Conservation (phyloP, 2,113 vertebrate genomes). For the Sander vitreus region DNA sequence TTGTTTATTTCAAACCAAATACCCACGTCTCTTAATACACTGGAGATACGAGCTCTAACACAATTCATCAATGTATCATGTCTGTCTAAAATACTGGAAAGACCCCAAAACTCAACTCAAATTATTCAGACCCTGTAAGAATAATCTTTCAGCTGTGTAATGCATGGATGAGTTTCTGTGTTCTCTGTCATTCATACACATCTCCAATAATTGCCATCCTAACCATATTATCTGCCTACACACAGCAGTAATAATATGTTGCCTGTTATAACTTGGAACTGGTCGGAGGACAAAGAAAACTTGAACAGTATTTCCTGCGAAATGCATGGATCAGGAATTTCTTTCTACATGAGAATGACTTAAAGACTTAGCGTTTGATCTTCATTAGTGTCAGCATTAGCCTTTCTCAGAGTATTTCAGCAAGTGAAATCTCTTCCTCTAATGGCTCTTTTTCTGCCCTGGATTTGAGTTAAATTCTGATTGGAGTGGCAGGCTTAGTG, state of each 20-base stretch:
- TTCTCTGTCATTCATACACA: constrained; percentile 25
- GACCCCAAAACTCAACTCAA: constrained; percentile 16
- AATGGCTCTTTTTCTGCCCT: constrained; percentile 29
- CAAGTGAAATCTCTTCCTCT: constrained; percentile 42
- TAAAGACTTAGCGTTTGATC: constrained; percentile 17
- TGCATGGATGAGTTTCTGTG: constrained; percentile 12
- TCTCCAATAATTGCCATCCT: constrained; percentile 31
- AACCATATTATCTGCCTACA: constrained; percentile 41
- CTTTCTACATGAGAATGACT: constrained; percentile 27
- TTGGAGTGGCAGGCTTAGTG: constrained; percentile 42
- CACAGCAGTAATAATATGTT: constrained; percentile 6
- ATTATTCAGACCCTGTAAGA: constrained; percentile 2
- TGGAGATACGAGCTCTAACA: background rate
- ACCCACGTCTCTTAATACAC: background rate
- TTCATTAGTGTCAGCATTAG: constrained; percentile 52
- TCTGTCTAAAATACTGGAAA: constrained; percentile 15
- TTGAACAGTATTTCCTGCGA: constrained; percentile 1
- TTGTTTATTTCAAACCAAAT: constrained; percentile 11
- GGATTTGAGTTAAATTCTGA: constrained; percentile 42
- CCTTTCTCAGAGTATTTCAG: constrained; percentile 29
- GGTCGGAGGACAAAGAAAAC: constrained; percentile 10
- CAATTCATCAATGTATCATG: background rate
- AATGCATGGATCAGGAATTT: constrained; percentile 17
- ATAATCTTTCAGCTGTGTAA: constrained; percentile 1
- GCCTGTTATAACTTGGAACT: constrained; percentile 10